A percentile compares a stretch with the other conserved stretches of the same genome.
phyloP scores from a whole-genome alignment of 2,888 invertebrate species.

The Trachelus iudaicus region DNA sequence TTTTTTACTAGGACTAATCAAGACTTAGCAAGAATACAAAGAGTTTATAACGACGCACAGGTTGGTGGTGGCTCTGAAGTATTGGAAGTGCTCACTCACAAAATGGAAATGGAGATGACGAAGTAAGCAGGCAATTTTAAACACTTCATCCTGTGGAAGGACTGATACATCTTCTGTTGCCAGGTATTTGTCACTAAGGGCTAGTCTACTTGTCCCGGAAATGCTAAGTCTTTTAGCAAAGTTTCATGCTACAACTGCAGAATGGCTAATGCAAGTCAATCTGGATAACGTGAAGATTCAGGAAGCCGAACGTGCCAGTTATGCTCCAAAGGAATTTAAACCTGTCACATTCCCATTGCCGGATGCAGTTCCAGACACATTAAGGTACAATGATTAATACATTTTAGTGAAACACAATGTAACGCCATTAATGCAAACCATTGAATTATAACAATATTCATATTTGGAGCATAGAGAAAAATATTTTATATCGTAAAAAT shows the following conservation, averaged over 20 bases:
- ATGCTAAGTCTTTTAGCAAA: slow-evolving; percentile 77
- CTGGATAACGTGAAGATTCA: slow-evolving; percentile 63
- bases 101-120: slow-evolving; percentile 74
- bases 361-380: slow-evolving; percentile 73
- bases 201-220: slow-evolving; percentile 81
- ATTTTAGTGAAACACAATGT: neutral
- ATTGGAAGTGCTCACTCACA: slow-evolving; percentile 72
- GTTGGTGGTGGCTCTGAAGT: slow-evolving; percentile 69
- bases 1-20: slow-evolving; percentile 55
- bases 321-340: slow-evolving; percentile 72
- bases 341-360: slow-evolving; percentile 74
- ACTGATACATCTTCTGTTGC: slow-evolving; percentile 10
- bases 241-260: slow-evolving; percentile 84
- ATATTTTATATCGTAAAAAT: neutral
- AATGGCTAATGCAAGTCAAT: slow-evolving; percentile 89
- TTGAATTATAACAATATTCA: neutral
- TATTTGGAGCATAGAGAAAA: neutral
- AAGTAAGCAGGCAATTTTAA: slow-evolving; percentile 65
- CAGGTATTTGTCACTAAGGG: slow-evolving; percentile 78
- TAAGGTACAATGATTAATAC: slow-evolving; percentile 68
- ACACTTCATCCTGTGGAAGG: neutral
- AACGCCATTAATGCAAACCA: neutral
- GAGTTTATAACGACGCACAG: slow-evolving; percentile 77
- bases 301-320: slow-evolving; percentile 62
- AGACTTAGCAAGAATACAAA: slow-evolving; percentile 78